Conservation (phyloP, 64 coral and sea anemone species). For the Cladopsammia gracilis region DNA sequence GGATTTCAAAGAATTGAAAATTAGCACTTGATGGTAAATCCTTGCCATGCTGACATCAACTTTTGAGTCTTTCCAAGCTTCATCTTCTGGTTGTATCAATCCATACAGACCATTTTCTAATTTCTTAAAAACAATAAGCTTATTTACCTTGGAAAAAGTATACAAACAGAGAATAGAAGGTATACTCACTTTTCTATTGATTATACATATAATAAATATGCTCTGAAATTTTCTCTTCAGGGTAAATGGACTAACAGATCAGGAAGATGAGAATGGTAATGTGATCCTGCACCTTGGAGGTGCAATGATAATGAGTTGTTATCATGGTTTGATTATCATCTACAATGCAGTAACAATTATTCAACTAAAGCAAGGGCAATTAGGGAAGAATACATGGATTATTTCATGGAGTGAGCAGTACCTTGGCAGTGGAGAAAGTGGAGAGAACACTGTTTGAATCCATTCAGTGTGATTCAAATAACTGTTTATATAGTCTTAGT, state of each 20-base stretch:
- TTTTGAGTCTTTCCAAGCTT: no score
- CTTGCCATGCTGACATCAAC: no score
- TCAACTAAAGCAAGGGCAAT: conserved; percentile 28
- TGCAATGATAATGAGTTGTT: not conserved
- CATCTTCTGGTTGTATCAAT: no score
- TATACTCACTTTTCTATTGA: not conserved
- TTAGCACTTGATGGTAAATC: no score
- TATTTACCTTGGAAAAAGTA: no score
- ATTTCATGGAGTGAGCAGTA: conserved; percentile 35
- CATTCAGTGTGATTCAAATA: no score
- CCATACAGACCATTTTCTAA: no score
- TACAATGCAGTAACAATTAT: conserved; percentile 23
- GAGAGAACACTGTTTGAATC: not conserved
- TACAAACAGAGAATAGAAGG: not conserved
- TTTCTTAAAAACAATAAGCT: no score
- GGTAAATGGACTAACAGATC: not conserved
- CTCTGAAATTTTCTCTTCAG: not conserved
- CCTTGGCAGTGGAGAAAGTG: conserved; percentile 52
- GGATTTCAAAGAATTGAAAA: no score
- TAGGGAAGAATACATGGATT: conserved; percentile 29
- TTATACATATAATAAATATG: not conserved
- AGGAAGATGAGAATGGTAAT: conserved; percentile 24
- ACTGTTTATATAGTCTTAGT: no score
- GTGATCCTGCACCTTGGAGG: conserved; percentile 51
- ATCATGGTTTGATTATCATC: not conserved